Base-by-base conservation (phyloP, 2,797 vertebrate species). In the Spinus olivaceus region DNA sequence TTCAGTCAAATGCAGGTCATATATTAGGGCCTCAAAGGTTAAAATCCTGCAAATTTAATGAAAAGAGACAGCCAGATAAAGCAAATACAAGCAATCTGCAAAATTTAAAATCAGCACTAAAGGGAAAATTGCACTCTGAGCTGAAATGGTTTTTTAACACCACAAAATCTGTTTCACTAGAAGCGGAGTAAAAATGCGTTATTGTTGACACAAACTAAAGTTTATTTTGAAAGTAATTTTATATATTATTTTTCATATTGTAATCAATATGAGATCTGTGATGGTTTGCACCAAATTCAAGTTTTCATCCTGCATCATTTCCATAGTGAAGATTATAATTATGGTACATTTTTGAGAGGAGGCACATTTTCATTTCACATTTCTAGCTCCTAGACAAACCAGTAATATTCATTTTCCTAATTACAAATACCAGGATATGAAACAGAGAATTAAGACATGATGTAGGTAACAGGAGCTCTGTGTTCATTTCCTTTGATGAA, bases 401-500 rank as follows among this genome's bases (percentile, higher is more conserved):
- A 66, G 13, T 47, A 44, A 80, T 80, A 63, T 47, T 83, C 6
- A 80, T 87, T 88, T 92, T 90, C 72, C 71, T 90, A 85, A 89
- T 87, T 92, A 65, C 35, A 70, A 69, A 85, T 77, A 70, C 56
- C 10, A 82, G 50, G 15, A 67, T 82, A 85, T 69, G 66, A 94
- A 94, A 79, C 39, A 85, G 60, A 77, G 60, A 85, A 94, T 91
- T 85, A 80, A 85, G 63, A 65, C 13, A 49, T 73, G 60, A 60
- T 77, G 18, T 89, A 80, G 50, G 39, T 76, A 84, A 84, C 79
- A 77, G 67, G 41, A 94, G 14, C 64, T 92, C 44, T 80, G 41
- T 41, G 32, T 92, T 91, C 28, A 73, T 77, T 85, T 90, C 49
- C 37, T 95, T 95, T 95, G 90, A 90, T 94, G 82, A 95, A 92